phyloP scores from a whole-genome alignment of 2,888 invertebrate genomes.

The Atrina japonica region DNA sequence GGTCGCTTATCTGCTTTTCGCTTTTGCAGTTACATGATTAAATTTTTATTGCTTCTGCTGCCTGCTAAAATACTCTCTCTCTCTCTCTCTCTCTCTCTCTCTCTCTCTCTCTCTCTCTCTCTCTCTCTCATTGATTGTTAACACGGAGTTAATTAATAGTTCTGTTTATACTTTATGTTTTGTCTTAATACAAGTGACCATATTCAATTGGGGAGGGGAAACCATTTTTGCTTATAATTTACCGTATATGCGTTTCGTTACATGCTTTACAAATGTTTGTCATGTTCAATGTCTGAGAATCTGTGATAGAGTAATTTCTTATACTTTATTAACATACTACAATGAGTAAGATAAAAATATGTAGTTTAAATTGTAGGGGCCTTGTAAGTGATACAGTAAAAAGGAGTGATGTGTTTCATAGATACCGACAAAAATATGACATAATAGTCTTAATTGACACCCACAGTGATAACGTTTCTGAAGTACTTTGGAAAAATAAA shows the following conservation, averaged over 20 bases:
- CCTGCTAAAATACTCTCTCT: neutral
- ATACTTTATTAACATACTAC: neutral
- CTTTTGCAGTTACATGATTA: too few species aligned
- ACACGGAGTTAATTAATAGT: neutral
- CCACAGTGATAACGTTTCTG: slow-evolving; percentile 13
- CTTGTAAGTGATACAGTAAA: slow-evolving; percentile 20
- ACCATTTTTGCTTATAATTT: neutral
- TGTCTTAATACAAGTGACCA: neutral
- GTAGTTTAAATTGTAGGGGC: slow-evolving; percentile 20
- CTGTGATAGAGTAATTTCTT: too few species aligned
- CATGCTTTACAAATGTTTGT: neutral
- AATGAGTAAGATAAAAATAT: slow-evolving; percentile 12
- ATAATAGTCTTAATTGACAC: slow-evolving; percentile 17
- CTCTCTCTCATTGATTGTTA: neutral
- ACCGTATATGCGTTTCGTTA: neutral
- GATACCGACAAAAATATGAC: slow-evolving; percentile 15
- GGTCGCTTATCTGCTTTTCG: too few species aligned
- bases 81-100: slow-evolving; percentile 10
- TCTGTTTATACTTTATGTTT: too few species aligned
- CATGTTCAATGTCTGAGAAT: too few species aligned
- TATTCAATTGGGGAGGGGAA: neutral
- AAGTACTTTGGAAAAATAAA: slow-evolving; percentile 15
- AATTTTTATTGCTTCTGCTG: too few species aligned
- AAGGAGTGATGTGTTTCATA: slow-evolving; percentile 20
- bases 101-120: slow-evolving; percentile 12